These are phyloP conservation scores for Pristionchus japonicus DNA, from an alignment of 2,888 invertebrate genomes.

Conservation along the genomic window DNA sequence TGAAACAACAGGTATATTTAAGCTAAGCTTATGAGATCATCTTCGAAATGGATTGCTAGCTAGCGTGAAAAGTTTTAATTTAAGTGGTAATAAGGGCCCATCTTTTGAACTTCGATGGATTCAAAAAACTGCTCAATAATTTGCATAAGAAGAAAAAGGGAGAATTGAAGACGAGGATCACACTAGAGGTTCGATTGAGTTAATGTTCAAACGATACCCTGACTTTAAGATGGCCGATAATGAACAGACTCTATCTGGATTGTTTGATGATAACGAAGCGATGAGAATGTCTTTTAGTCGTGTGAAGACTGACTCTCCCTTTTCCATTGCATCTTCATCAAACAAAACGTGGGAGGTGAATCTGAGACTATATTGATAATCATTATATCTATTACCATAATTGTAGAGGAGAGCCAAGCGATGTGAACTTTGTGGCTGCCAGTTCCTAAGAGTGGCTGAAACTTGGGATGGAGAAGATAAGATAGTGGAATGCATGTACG, in stretches of 20 bases:
- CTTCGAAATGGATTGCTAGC: no score
- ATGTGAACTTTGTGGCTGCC: neutral
- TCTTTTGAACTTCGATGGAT: neutral
- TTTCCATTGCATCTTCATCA: neutral
- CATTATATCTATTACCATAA: neutral
- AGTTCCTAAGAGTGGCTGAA: neutral
- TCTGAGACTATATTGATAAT: neutral
- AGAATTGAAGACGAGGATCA: neutral
- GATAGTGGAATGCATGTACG: slow-evolving; percentile 23
- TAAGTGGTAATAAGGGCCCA: neutral
- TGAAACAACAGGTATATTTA: neutral
- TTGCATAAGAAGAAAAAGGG: neutral
- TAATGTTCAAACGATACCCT: neutral
- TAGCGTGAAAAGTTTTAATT: no score
- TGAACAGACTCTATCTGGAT: neutral
- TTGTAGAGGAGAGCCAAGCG: neutral
- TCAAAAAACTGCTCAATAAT: neutral
- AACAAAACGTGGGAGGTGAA: neutral
- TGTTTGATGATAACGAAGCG: neutral
- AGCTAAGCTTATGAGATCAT: no score
- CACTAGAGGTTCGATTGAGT: neutral
- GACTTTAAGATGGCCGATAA: neutral
- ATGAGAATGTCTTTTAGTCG: neutral
- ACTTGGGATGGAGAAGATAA: neutral
- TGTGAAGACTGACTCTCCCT: neutral